Evolutionary conservation across 1,140 invertebrate genomes (phyloP).

Genomic region (Coptotermes formosanus): DNA sequence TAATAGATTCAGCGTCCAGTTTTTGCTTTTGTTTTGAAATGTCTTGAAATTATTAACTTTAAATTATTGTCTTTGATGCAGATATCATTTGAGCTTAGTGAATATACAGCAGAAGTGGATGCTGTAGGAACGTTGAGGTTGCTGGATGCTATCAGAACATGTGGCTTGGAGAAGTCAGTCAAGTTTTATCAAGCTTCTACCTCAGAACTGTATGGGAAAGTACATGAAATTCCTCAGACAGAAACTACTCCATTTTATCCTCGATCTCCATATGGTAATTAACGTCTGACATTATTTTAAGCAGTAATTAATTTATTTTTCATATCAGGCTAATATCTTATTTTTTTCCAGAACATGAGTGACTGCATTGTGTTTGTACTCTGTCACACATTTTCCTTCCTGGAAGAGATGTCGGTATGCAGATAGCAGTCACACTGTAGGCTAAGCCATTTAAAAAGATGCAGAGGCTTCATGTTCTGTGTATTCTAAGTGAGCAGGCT

Average conservation of each 20-base stretch:
- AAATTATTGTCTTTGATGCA: conserved; percentile 43
- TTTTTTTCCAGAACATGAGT: too few relatives aligned
- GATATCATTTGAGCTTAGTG: conserved; percentile 95
- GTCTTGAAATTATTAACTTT: not conserved
- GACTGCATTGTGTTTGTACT: too few relatives aligned
- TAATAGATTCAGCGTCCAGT: too few relatives aligned
- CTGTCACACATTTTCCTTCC: too few relatives aligned
- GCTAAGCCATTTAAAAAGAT: too few relatives aligned
- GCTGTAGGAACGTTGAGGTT: conserved; percentile 94
- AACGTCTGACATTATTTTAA: not conserved
- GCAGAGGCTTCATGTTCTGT: too few relatives aligned
- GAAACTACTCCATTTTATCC: conserved; percentile 99
- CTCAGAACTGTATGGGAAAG: conserved; percentile 98
- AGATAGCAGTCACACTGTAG: too few relatives aligned
- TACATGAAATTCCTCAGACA: conserved; percentile 92
- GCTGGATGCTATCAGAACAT: conserved; percentile 93
- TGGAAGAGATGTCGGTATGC: too few relatives aligned
- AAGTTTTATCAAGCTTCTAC: conserved; percentile 98
- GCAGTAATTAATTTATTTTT: too few relatives aligned
- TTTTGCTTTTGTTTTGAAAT: not conserved
- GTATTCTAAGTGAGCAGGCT: too few relatives aligned
- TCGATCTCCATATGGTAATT: conserved; percentile 95
- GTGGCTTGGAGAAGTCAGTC: conserved; percentile 79
- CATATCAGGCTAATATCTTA: too few relatives aligned
- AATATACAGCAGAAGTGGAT: conserved; percentile 99